Base-by-base conservation (phyloP, 2,888 invertebrate genomes). In the Priocnemis perturbator region DNA sequence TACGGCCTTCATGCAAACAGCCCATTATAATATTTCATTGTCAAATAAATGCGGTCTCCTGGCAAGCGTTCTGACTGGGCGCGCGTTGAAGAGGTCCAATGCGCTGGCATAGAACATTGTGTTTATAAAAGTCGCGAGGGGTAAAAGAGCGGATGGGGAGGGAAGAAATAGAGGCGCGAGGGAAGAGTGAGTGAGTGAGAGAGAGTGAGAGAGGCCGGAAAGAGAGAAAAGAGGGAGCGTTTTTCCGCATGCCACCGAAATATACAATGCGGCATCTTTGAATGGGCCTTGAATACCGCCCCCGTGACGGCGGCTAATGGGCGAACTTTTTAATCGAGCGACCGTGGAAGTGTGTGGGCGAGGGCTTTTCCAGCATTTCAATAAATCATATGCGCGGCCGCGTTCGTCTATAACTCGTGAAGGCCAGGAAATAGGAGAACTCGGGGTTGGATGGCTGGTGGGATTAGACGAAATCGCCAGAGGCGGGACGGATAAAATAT, bases 201-300 rank as follows among this genome's bases (percentile, higher is more conserved):
- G 30, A 26, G 26, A 30, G 56, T 7, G 30, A 44, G 4, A 37
- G 11, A 19, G 37, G 37, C 17, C 14, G 44, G 19, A 30, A 37
- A 19, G 14, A 56, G 30, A 56, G 3, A 2, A 44, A 9, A 37
- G 17, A 17, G 15, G 37, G 50, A 17, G 44, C 17, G n/a, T 58
- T 44, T 45, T 44, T 23, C 30, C 19, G 19, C n/a, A 37, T 20
- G 23, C 23, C 37, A 37, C 37, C 37, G 37, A 76, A 76, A 70
- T 65, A 79, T 77, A 83, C 83, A 83, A 83, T 83, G 80, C 78
- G 71, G 79, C 82, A 82, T 82, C 80, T 79, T 81, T 83, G 76
- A 83, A 83, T 74, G 64, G 82, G 69, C 72, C 55, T 57, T 75
- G 71, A 82, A 81, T 78, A 69, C 68, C 53, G 26, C 30, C 69